Percentiles rank a stretch among this genome's conserved stretches.
phyloP scores from a whole-genome alignment of 2,797 vertebrate species.

The Sebastes matsubarae region DNA sequence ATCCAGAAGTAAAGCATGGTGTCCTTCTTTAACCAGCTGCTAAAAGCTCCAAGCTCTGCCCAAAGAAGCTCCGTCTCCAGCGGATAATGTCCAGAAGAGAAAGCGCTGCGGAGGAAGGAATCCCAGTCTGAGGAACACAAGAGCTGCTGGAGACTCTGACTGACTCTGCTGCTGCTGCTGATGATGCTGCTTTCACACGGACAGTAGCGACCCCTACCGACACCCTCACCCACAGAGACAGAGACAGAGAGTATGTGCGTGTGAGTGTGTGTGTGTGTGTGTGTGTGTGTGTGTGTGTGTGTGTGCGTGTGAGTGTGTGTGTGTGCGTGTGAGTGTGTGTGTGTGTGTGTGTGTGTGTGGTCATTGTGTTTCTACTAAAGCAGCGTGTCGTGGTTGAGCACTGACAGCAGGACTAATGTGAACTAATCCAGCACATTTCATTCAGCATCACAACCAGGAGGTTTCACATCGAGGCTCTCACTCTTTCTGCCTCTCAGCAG shows the following conservation, averaged over 20 bases:
- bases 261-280: background rate
- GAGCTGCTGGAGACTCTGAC: conserved; percentile 28
- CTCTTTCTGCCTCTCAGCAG: background rate
- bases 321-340: no score
- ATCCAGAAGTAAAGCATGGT: conserved; percentile 75
- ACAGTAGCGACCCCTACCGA: conserved; percentile 66
- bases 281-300: background rate
- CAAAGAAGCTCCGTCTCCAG: conserved; percentile 27
- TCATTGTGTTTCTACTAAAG: background rate
- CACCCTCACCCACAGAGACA: background rate
- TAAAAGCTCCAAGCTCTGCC: conserved; percentile 24
- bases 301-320: background rate
- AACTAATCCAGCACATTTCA: conserved; percentile 4
- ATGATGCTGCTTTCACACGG: background rate
- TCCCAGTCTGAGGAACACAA: conserved; percentile 26
- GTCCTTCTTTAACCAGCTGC: conserved; percentile 17
- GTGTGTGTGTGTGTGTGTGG: background rate
- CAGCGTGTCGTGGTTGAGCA: background rate
- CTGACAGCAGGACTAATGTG: conserved; percentile 1
- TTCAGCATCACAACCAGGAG: conserved; percentile 4
- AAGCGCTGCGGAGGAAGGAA: conserved; percentile 27
- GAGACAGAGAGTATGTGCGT: background rate
- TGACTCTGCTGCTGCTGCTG: conserved; percentile 14
- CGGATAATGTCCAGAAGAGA: conserved; percentile 42
- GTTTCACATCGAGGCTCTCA: background rate